These are phyloP conservation scores for Sarcophaga carnaria DNA, from an alignment of 2,888 invertebrate genomes.

Conservation along the genomic window DNA sequence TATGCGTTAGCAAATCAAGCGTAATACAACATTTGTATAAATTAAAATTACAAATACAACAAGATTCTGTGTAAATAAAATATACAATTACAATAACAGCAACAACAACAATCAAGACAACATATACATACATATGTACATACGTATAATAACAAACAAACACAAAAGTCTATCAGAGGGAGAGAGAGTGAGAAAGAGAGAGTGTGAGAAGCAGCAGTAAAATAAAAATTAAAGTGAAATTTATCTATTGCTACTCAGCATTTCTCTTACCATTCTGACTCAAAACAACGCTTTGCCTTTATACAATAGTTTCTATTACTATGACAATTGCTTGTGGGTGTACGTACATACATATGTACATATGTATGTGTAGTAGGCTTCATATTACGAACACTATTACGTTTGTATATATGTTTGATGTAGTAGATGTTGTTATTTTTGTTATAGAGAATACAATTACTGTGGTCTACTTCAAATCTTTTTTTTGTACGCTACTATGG, in stretches of 20 bases:
- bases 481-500: not conserved
- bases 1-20: slow-evolving; percentile 73
- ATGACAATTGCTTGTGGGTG: not conserved
- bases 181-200: not conserved
- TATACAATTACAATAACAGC: slow-evolving; percentile 13
- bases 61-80: not conserved
- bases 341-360: not conserved
- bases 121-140: not conserved
- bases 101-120: not conserved
- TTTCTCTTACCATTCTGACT: slow-evolving; percentile 7
- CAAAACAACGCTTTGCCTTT: not conserved
- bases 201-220: not conserved
- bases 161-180: too few relatives aligned
- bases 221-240: slow-evolving; percentile 30
- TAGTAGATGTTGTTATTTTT: slow-evolving; percentile 10
- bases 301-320: not conserved
- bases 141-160: too few relatives aligned
- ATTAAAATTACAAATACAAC: slow-evolving; percentile 71
- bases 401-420: not conserved
- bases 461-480: not conserved
- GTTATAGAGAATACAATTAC: not conserved
- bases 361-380: not conserved
- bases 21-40: slow-evolving; percentile 76
- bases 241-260: slow-evolving; percentile 61
- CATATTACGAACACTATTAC: not conserved